Percentiles rank a stretch among this genome's conserved stretches.
Evolutionary conservation across 2,888 invertebrate genomes (phyloP).

Genomic region (Coelinius sp.): DNA sequence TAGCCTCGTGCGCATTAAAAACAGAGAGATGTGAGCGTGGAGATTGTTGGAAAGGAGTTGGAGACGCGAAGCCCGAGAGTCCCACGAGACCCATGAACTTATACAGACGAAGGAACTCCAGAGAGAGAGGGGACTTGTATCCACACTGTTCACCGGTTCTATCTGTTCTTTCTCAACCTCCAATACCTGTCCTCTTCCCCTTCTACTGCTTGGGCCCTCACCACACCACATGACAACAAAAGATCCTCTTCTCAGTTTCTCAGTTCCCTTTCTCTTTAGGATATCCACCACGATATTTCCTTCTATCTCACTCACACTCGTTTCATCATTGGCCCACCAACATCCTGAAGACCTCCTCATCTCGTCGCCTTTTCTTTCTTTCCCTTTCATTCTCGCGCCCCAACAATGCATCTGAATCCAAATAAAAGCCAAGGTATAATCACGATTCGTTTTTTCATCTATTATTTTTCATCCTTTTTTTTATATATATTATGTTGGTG

Average conservation of each 20-base stretch:
- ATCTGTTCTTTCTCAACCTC: constrained; percentile 6
- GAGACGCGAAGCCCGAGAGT: constrained; percentile 44
- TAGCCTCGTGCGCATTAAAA: not conserved
- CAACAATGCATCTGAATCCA: constrained; percentile 43
- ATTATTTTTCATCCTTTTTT: constrained; percentile 11
- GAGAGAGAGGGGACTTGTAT: not conserved
- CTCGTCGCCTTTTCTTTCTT: constrained; percentile 34
- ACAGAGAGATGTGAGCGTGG: not conserved
- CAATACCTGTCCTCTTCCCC: not conserved
- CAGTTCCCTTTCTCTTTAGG: constrained; percentile 51
- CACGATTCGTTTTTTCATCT: constrained; percentile 31
- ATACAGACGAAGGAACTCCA: constrained; percentile 30
- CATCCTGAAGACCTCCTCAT: constrained; percentile 42
- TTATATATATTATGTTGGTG: constrained; percentile 13
- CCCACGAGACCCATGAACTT: constrained; percentile 62
- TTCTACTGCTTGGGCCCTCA: constrained; percentile 2
- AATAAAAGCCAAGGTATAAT: constrained; percentile 40
- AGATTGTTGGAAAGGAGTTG: not conserved
- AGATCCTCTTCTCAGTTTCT: constrained; percentile 49
- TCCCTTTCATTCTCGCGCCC: constrained; percentile 53
- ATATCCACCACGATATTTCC: constrained; percentile 5
- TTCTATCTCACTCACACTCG: not conserved
- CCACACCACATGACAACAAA: constrained; percentile 28
- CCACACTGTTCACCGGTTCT: not conserved
- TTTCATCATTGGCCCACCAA: not conserved